phyloP scores from a whole-genome alignment of 2,888 invertebrate genomes.

The Lycaena phlaeas region DNA sequence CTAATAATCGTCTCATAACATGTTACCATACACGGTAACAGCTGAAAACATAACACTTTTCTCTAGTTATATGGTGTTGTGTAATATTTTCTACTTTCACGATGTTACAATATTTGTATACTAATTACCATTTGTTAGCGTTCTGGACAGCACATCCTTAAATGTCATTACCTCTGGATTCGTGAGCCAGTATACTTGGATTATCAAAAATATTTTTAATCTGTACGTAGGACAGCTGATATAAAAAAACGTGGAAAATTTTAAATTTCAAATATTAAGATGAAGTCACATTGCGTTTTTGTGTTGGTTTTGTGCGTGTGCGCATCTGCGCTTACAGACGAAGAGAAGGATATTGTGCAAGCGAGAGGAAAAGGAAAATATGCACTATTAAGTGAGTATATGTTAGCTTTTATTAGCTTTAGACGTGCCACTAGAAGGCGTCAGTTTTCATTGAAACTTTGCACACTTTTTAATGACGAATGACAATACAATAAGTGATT shows the following conservation, averaged over 20 bases:
- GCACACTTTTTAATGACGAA: too few species aligned
- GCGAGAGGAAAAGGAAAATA: slow-evolving; percentile 52
- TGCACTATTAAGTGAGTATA: slow-evolving; percentile 52
- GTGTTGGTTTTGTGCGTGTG: slow-evolving; percentile 16
- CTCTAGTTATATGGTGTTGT: not conserved
- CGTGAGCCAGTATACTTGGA: not conserved
- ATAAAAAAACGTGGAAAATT: too few species aligned
- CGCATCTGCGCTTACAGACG: slow-evolving; percentile 22
- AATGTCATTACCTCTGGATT: not conserved
- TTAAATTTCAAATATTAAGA: not conserved
- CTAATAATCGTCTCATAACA: too few species aligned
- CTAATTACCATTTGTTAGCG: not conserved
- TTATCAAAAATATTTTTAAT: not conserved
- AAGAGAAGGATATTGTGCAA: slow-evolving; percentile 30
- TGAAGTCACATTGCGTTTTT: slow-evolving; percentile 15
- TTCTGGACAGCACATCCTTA: not conserved
- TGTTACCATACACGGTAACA: too few species aligned
- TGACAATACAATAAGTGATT: too few species aligned
- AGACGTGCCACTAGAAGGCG: too few species aligned
- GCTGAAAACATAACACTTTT: not conserved
- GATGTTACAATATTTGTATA: not conserved
- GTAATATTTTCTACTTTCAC: not conserved
- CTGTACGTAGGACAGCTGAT: too few species aligned
- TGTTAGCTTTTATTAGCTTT: too few species aligned
- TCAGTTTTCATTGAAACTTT: too few species aligned